Evolutionary conservation across 2,113 vertebrate genomes (phyloP).

Genomic region (Erythrolamprus reginae): DNA sequence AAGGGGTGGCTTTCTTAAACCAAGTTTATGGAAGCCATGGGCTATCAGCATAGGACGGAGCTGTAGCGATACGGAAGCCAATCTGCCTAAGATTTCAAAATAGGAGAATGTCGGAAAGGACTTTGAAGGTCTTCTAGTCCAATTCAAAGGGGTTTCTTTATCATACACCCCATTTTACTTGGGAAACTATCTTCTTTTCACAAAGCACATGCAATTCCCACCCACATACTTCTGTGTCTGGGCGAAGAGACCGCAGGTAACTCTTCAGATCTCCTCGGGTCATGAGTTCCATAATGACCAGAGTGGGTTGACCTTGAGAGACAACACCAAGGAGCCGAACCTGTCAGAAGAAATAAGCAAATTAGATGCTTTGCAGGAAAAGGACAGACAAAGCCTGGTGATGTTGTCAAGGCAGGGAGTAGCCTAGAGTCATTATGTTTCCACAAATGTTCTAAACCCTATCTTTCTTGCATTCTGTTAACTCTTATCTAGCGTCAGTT

Average conservation of each 20-base stretch:
- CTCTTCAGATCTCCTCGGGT: constrained; percentile 97
- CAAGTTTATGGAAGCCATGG: not conserved
- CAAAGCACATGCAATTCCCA: not conserved
- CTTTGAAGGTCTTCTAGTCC: too few species aligned
- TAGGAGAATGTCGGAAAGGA: too few species aligned
- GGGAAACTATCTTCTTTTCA: not conserved
- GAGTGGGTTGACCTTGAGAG: constrained; percentile 94
- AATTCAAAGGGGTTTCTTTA: too few species aligned
- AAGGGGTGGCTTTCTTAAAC: not conserved
- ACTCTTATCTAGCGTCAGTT: not conserved
- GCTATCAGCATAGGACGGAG: not conserved
- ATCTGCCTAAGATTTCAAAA: too few species aligned
- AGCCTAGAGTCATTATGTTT: not conserved
- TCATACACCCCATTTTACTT: too few species aligned
- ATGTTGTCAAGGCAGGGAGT: not conserved
- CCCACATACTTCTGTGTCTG: constrained; percentile 78
- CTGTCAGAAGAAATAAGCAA: constrained; percentile 57
- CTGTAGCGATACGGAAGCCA: not conserved
- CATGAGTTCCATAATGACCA: constrained; percentile 99
- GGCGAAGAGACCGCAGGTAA: constrained; percentile 87
- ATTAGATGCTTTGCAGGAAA: not conserved
- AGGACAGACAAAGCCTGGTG: not conserved
- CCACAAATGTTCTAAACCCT: not conserved
- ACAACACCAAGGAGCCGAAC: constrained; percentile 95
- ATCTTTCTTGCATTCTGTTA: not conserved